Percentiles rank a stretch among this genome's conserved stretches.
These are phyloP conservation scores for Polydesmus complanatus DNA, from an alignment of 2,888 invertebrate species.

Conservation along the genomic window DNA sequence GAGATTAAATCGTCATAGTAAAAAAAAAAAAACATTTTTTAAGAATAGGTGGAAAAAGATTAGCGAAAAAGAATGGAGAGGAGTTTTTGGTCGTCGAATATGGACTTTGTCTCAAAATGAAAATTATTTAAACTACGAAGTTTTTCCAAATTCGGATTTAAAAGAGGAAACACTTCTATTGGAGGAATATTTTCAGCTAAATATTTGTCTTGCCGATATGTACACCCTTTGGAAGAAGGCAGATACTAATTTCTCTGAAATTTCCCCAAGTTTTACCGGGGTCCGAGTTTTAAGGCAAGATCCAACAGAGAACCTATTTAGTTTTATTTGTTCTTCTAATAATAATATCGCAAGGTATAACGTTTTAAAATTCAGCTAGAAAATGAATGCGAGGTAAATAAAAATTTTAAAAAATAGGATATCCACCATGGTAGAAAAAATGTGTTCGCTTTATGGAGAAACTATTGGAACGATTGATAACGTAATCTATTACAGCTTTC, in stretches of 20 bases:
- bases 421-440: conserved; percentile 74
- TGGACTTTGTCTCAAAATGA: conserved; percentile 36
- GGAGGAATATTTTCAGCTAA: conserved; percentile 58
- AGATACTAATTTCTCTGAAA: conserved; percentile 57
- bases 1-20: too few species aligned
- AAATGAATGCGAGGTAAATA: not conserved
- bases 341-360: conserved; percentile 75
- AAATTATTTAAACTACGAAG: conserved; percentile 45
- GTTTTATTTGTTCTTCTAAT: conserved; percentile 95
- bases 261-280: conserved; percentile 52
- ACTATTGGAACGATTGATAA: conserved; percentile 54
- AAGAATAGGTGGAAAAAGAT: conserved; percentile 2
- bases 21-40: too few species aligned
- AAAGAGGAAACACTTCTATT: conserved; percentile 37
- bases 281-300: conserved; percentile 85
- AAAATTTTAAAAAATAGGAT: conserved; percentile 44
- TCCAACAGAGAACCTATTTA: conserved; percentile 80
- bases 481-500: conserved; percentile 60
- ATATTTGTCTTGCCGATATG: conserved; percentile 52
- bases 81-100: conserved; percentile 1
- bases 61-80: not conserved
- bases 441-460: conserved; percentile 66
- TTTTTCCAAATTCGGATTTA: conserved; percentile 26
- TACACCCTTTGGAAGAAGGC: conserved; percentile 57
- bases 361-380: conserved; percentile 18